Base-by-base conservation (phyloP, 2,888 invertebrate genomes). In the Cantharis flavilabris region DNA sequence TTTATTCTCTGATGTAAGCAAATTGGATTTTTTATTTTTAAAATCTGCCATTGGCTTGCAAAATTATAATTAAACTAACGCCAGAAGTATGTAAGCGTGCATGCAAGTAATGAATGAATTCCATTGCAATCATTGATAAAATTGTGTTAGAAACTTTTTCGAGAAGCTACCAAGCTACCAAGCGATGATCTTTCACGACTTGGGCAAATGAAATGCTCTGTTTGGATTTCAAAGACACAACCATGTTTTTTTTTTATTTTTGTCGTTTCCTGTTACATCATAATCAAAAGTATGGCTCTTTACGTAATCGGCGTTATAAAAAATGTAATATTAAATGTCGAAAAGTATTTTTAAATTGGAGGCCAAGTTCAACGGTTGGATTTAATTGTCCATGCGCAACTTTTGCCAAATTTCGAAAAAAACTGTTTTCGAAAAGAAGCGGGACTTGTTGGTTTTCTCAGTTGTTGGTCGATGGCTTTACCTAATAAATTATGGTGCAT, bases 1-100 rank as follows among this genome's bases (percentile, higher is more conserved):
- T 72, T 76, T 76, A 72, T 70, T 18, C 72, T 62, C 63, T 33
- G 69, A 75, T 74, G 75, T 75, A 75, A 75, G 71, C 75, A 74
- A 28, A 62, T 69, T 62, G 28, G 69, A 69, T 49, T 49, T 49
- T n/a, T 49, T 49, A 49, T 49, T 49, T 49, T 49, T 49, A 49
- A 49, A 49, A 49, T 49, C 49, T 49, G 49, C 49, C 49, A 49
- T 49, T 49, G 49, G 49, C 49, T 49, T 49, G n/a, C 49, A 49
- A 49, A 49, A 49, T 49, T 49, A 49, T 49, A 49, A 49, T 49
- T 49, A 49, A 49, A n/a, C 49, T n/a, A 49, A 49, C 7, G n/a
- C 49, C 2, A n/a, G 49, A 49, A 49, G n/a, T n/a, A 49, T 49
- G n/a, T 49, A 49, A 49, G 49, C 49, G n/a, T 49, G n/a, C 49